These are phyloP conservation scores for Pelochelys cantorii DNA, from an alignment of 2,797 vertebrate genomes.

Conservation along the genomic window DNA sequence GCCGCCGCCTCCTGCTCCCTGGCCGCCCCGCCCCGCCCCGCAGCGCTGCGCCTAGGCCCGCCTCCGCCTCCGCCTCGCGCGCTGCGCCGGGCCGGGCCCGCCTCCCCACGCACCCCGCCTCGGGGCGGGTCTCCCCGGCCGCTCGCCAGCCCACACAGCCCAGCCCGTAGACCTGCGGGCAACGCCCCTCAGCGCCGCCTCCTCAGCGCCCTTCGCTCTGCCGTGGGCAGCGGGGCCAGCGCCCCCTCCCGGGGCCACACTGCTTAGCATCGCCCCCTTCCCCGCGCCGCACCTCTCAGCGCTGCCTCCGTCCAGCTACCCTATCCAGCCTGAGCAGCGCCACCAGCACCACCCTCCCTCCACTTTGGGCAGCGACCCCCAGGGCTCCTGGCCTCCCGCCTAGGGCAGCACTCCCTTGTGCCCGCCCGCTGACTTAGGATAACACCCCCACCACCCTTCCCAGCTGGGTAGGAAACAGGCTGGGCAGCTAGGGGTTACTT, in stretches of 20 bases:
- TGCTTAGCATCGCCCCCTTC: no score
- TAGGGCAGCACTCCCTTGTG: no score
- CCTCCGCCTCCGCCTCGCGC: conserved; percentile 39
- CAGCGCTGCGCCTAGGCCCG: neutral
- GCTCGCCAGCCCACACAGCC: neutral
- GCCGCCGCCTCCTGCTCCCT: conserved; percentile 53
- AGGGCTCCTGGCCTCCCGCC: no score
- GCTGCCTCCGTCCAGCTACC: no score
- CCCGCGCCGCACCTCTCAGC: no score
- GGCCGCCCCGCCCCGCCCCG: conserved; percentile 32
- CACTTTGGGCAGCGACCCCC: no score
- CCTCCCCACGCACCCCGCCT: neutral
- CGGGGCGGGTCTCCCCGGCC: neutral
- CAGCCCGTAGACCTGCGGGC: neutral
- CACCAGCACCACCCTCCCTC: no score
- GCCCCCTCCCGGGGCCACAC: no score
- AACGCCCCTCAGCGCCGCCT: conserved; percentile 19
- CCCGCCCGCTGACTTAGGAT: no score
- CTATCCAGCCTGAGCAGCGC: no score
- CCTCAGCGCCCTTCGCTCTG: conserved; percentile 18
- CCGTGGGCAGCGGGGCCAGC: neutral
- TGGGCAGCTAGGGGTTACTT: neutral
- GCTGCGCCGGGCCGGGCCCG: neutral
- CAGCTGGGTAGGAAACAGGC: neutral
- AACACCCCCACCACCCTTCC: neutral